Evolutionary conservation across 2,797 vertebrate genomes (phyloP), one percentile per base, ranked within the genome.

Genomic region (Pseudocheirus occidentalis): DNA sequence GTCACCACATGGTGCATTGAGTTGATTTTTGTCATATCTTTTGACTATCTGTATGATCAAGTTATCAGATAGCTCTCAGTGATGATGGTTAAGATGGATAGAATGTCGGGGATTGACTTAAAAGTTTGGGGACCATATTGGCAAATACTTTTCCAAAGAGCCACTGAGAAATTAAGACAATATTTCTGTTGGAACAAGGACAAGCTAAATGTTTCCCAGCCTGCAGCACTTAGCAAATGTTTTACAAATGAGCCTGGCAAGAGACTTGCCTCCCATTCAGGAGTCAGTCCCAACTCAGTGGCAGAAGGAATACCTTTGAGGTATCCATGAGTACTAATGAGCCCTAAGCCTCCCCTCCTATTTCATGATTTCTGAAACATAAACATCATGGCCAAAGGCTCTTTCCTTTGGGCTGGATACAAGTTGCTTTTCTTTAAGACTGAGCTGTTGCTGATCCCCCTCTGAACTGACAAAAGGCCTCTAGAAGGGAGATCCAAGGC

Each of bases 71-170:
- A 54, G 95, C 58, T 92, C 55, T 94, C 91, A 1, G 81, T 50
- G 73, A 13, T 31, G 91, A 94, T 55, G 53, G 28, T 87, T 92
- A 92, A 13, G 46, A 92, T 91, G 90, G 34, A 3, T 93, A 50
- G 94, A 92, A 58, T 24, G 55, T 62, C n/a, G 90, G 10, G 62
- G 90, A 90, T 18, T 52, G 57, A 94, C 58, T 53, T 54, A 94
- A 52, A 91, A 87, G 27, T 94, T 55, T 46, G 40, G 90, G 10
- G 13, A 27, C 93, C 21, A n/a, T 40, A 96, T 93, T 73, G 54
- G 5, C 96, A 97, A 95, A 58, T 55, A 4, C 56, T 56, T 94
- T 95, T 96, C 91, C 66, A 96, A 92, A 13, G 73, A 87, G 31
- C 90, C 90, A 34, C 1, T 90, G 46, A 95, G 94, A 92, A 54